Percentiles rank a stretch among this genome's conserved stretches.
These are phyloP conservation scores for Catostomus latipinnis DNA, from an alignment of 2,797 vertebrate genomes.

Conservation along the genomic window DNA sequence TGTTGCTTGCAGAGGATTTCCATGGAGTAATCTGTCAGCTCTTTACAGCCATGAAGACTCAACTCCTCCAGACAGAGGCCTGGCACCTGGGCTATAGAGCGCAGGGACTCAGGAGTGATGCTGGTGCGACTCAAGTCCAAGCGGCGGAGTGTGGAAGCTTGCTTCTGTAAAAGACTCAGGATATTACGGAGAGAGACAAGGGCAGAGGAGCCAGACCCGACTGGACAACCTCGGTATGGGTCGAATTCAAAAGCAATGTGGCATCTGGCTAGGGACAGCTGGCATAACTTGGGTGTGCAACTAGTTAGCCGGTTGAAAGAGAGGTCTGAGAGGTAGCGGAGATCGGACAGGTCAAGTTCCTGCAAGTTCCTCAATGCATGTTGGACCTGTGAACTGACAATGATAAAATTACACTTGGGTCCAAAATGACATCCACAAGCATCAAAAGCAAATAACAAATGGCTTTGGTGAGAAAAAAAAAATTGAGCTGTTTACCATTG, in stretches of 20 bases:
- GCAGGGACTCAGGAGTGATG: conserved; percentile 79
- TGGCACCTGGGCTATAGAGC: conserved; percentile 75
- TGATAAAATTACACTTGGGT: neutral
- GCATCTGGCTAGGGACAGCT: conserved; percentile 82
- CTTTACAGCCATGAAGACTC: conserved; percentile 79
- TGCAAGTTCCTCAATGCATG: conserved; percentile 69
- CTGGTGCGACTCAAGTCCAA: conserved; percentile 84
- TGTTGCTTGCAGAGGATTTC: conserved; percentile 79
- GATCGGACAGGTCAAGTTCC: conserved; percentile 78
- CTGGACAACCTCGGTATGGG: conserved; percentile 69
- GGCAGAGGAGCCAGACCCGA: conserved; percentile 73
- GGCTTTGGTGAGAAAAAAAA: too few species aligned
- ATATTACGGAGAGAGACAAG: conserved; percentile 82
- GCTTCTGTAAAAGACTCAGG: conserved; percentile 73
- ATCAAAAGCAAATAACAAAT: too few species aligned
- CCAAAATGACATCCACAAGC: too few species aligned
- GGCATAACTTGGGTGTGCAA: conserved; percentile 76
- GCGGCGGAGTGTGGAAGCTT: conserved; percentile 68
- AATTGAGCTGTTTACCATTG: too few species aligned
- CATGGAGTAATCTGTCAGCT: conserved; percentile 83
- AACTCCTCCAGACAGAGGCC: conserved; percentile 77
- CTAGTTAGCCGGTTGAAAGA: conserved; percentile 83
- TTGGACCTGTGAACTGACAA: conserved; percentile 62
- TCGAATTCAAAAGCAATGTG: conserved; percentile 83
- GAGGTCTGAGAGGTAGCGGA: conserved; percentile 81